Evolutionary conservation across 2,797 vertebrate genomes (phyloP), one percentile per base, ranked within the genome.

Genomic region (Sebastes wilsoni): DNA sequence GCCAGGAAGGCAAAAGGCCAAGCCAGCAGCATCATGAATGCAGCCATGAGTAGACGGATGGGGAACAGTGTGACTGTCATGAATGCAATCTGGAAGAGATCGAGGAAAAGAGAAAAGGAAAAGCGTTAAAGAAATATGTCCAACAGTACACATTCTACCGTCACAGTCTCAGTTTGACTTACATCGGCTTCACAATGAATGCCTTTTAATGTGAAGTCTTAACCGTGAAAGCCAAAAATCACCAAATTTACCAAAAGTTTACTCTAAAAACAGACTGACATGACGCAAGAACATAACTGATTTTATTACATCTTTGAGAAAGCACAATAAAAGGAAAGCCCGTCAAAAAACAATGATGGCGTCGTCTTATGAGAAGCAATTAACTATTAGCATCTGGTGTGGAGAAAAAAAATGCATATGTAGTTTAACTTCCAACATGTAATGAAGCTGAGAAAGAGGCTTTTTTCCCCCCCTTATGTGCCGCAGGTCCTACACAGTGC

Each of bases 1-100:
- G 97, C 97, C 76, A 98, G 64, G 79, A 99, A 98, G 0, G 98
- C 98, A 77, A 99, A 96, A 77, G 98, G 98, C 98, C 99, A 99
- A 77, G 98, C 99, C 87, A 99, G 92, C 79, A 99, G 93, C 98
- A 99, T 99, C 98, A 99, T 98, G 92, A 97, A 97, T 60, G 97
- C 97, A 27, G 97, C 98, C 4, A 98, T 93, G 83, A 99, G 95
- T 23, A 99, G 97, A 71, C 98, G 97, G 86, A 99, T 90, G 8
- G 99, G 99, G 90, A 99, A 99, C 38, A 99, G 93, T 1, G 98
- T 99, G 94, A 99, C 92, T 8, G 98, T 98, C 98, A 99, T 97
- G 89, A 99, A 87, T 11, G 95, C 96, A 81, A 99, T 96, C 99
- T 99, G 96, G 1, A 93, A 94, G 88, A 89, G 36, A 92, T 18